Evolutionary conservation across 2,113 vertebrate genomes (phyloP), one percentile per base, ranked within the genome.

Genomic region (Microcebus murinus): DNA sequence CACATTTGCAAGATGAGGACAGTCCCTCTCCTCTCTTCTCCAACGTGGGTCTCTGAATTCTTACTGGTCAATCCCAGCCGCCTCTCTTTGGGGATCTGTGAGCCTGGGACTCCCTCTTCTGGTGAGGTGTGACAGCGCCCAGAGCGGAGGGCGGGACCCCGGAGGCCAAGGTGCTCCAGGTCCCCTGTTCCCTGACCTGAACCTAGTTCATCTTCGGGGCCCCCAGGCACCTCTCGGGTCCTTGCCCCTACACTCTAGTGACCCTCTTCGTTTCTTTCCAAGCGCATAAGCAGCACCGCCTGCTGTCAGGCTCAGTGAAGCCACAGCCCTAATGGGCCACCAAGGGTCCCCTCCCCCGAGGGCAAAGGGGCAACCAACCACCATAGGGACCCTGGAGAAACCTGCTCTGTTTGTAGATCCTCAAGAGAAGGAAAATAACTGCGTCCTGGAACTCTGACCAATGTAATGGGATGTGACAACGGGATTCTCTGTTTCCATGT

Each of bases 61-160:
- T 39, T 25, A 6, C 31, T 42, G 57, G 87, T 25, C 70, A 61
- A 68, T 55, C 25, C 27, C 82, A 39, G 45, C 23, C 1, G 11
- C 29, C 65, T 65, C n/a, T 94, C 42, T 87, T 79, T 10, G n/a
- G 59, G 74, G 71, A 97, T 97, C 61, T 1, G 20, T 91, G 94
- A 91, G 91, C 71, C 82, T 57, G 0, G 20, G 52, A 91, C 97
- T 88, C 97, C 97, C 97, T 85, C 97, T 98, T 77, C 95, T 96
- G 97, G 96, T 68, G 48, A 96, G 88, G 65, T 6, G 18, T 52
- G 74, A 0, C 20, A 0, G 13, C 17, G 0, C 45, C 23, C 71
- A 9, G 36, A 29, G 34, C 1, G 0, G 50, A 76, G n/a, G 13
- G 68, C 94, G 9, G 74, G 36, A 61, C 70, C 50, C 77, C 86